These are phyloP conservation scores for Illadopsis cleaveri DNA, from an alignment of 2,113 vertebrate genomes.

Conservation along the genomic window DNA sequence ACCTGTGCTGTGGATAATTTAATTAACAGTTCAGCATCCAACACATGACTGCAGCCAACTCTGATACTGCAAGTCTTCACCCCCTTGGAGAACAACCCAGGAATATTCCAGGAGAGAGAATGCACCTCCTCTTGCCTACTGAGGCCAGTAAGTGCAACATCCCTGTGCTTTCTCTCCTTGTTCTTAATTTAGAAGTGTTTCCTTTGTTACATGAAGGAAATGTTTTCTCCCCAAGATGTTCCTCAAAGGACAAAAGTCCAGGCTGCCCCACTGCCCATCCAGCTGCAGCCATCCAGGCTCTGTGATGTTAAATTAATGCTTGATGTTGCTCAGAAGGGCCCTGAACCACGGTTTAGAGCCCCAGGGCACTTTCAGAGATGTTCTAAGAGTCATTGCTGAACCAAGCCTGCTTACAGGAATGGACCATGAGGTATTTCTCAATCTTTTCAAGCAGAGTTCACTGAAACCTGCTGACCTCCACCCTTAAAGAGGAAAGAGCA, in stretches of 20 bases:
- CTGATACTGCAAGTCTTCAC: neutral
- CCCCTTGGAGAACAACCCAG: neutral
- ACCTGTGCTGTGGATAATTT: constrained; percentile 62
- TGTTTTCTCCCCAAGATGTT: neutral
- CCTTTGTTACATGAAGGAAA: neutral
- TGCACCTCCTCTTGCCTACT: neutral
- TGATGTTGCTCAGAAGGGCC: neutral
- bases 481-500: neutral
- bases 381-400: neutral
- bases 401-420: neutral
- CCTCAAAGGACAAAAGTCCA: neutral
- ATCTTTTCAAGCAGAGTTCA: neutral
- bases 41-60: constrained; percentile 2
- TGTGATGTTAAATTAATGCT: neutral
- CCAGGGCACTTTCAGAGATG: neutral
- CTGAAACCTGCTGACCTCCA: neutral
- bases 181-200: neutral
- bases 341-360: neutral
- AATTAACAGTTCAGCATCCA: constrained; percentile 72
- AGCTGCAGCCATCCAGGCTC: neutral
- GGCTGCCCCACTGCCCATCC: neutral
- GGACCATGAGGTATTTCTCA: neutral
- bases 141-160: neutral
- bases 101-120: neutral
- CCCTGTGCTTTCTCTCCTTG: neutral